Base-by-base conservation (phyloP, 1,140 invertebrate species). In the Temnothorax curvispinosus region DNA sequence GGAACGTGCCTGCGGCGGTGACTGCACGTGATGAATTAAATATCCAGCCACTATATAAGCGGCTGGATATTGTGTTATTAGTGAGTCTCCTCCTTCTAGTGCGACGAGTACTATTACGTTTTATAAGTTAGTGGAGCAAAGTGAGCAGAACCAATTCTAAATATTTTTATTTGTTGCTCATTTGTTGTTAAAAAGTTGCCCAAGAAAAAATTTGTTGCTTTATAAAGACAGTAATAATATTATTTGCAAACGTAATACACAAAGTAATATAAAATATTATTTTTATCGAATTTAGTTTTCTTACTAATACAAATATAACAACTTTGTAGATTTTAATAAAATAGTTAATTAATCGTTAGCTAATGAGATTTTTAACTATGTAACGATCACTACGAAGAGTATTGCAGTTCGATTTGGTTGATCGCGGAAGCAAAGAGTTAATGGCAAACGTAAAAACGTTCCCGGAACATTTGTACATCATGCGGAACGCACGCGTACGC, bases 31-130 rank as follows among this genome's bases (percentile, higher is more conserved):
- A 82, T 82, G 67, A 82, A 82, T 82, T 82, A 82, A 82, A 82
- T 82, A 82, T 82, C 80, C 67, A 74, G 67, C 27, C 38, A 54
- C 80, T 82, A 74, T 82, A 74, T 82, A 82, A 82, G 80, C 80
- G 11, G 11, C 9, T 47, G 11, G 47, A 47, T 47, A 47, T 47
- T 47, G 11, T 60, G 52, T 82, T 69, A 82, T 82, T 82, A 58
- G 52, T 44, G 15, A 58, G 27, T 58, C 13, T 60, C 50, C 78
- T n/a, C 65, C n/a, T 15, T 38, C 44, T 44, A 54, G 13, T 11
- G 21, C 21, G 52, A 72, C 62, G 35, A 32, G 60, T 32, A 13
- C n/a, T 58, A 82, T 82, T 78, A 27, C 27, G 27, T 27, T 27
- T 27, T 27, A 27, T 27, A 27, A 27, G 27, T 27, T 27, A 27